Evolutionary conservation across 2,888 invertebrate genomes (phyloP).

Genomic region (Peribatodes rhomboidaria): DNA sequence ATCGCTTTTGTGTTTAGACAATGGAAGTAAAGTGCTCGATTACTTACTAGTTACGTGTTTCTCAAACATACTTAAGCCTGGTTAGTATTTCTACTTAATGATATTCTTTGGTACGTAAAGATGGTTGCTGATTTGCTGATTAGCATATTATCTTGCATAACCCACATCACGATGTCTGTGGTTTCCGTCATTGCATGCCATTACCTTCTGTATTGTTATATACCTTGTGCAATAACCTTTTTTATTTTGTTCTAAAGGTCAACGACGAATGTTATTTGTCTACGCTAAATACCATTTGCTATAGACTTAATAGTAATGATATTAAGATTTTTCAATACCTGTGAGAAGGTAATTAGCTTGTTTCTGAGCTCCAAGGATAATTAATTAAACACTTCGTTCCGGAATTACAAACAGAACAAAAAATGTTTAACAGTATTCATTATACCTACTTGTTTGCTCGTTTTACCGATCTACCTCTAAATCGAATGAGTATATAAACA

Average conservation of each 20-base stretch:
- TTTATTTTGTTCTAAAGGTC: background rate
- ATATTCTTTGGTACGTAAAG: background rate
- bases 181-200: conserved; percentile 1
- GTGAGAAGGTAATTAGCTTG: background rate
- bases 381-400: background rate
- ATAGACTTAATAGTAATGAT: background rate
- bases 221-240: background rate
- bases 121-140: background rate
- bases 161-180: background rate
- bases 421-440: background rate
- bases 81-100: background rate
- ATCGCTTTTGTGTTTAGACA: too few relatives aligned
- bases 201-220: background rate
- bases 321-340: background rate
- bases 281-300: too few relatives aligned
- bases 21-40: too few relatives aligned
- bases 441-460: background rate
- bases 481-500: background rate
- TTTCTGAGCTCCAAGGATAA: background rate
- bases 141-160: background rate
- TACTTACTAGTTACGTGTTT: too few relatives aligned
- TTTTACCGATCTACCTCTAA: conserved; percentile 5
- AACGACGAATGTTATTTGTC: background rate
- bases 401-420: background rate
- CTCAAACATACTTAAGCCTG: too few relatives aligned